Evolutionary conservation across 1,140 invertebrate genomes (phyloP).

Genomic region (Meloidogyne chitwoodi): DNA sequence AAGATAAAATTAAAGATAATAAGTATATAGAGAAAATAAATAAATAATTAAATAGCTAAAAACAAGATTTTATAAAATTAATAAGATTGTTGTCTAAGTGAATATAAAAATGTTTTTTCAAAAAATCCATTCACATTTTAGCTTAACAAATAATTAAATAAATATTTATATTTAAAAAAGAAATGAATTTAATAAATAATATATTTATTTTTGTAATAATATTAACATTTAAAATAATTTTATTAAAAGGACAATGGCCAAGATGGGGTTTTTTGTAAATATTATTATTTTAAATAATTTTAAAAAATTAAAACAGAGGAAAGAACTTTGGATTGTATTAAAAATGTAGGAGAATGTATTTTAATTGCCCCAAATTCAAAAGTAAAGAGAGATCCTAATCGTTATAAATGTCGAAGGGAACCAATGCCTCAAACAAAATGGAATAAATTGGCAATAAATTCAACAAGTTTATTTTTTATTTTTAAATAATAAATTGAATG

Average conservation of each 20-base stretch:
- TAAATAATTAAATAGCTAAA: neutral
- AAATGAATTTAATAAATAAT: neutral
- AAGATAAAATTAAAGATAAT: neutral
- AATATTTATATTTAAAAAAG: too few species aligned
- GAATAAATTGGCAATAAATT: conserved; percentile 46
- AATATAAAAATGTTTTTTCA: neutral
- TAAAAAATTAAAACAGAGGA: conserved; percentile 31
- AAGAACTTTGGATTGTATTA: conserved; percentile 41
- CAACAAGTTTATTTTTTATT: conserved; percentile 7
- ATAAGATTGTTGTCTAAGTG: neutral
- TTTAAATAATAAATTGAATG: neutral
- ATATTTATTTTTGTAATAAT: neutral
- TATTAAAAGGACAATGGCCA: conserved; percentile 28
- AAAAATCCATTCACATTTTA: neutral
- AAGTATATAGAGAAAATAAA: neutral
- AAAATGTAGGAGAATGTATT: conserved; percentile 18
- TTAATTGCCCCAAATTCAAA: conserved; percentile 34
- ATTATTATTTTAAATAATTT: too few species aligned
- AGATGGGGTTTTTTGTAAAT: conserved; percentile 35
- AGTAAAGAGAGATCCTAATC: conserved; percentile 21
- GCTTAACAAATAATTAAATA: neutral
- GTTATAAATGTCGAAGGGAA: conserved; percentile 38
- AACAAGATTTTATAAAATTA: neutral
- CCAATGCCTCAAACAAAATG: conserved; percentile 52
- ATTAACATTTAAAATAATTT: neutral